Evolutionary conservation across 2,888 invertebrate species (phyloP).

Genomic region (Clivina fossor): DNA sequence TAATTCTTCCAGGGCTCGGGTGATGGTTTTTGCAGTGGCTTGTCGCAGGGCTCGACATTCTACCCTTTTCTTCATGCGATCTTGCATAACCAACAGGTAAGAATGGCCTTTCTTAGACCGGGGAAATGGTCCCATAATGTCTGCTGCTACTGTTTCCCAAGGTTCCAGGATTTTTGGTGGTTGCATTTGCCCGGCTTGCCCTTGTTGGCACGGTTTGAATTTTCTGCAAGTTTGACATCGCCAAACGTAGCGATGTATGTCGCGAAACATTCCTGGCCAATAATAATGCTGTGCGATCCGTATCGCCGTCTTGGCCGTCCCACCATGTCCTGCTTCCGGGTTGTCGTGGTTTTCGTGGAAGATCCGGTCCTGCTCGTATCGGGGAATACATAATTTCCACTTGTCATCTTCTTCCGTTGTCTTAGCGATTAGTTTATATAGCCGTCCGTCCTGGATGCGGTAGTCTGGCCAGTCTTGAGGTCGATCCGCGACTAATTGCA

Average conservation of each 20-base stretch:
- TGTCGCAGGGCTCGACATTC: slow-evolving; percentile 37
- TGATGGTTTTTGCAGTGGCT: slow-evolving; percentile 36
- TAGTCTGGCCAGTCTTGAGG: slow-evolving; percentile 11
- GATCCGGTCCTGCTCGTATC: background rate
- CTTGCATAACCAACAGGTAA: slow-evolving; percentile 41
- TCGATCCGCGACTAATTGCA: background rate
- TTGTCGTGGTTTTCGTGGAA: slow-evolving; percentile 35
- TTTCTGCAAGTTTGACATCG: slow-evolving; percentile 40
- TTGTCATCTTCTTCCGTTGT: slow-evolving; percentile 1
- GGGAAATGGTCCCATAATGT: slow-evolving; percentile 45
- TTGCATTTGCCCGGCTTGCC: slow-evolving; percentile 38
- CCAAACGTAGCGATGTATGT: slow-evolving; percentile 40
- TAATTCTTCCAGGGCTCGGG: slow-evolving; percentile 21
- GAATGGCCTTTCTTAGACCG: slow-evolving; percentile 40
- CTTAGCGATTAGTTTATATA: slow-evolving; percentile 3
- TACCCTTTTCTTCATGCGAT: slow-evolving; percentile 42
- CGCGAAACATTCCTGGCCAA: slow-evolving; percentile 43
- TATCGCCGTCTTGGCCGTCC: slow-evolving; percentile 40
- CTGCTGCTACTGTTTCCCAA: slow-evolving; percentile 42
- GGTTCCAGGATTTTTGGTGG: slow-evolving; percentile 32
- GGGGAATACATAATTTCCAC: slow-evolving; percentile 38
- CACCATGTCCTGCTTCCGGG: slow-evolving; percentile 42
- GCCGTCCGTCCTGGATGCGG: background rate
- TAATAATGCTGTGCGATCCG: slow-evolving; percentile 40
- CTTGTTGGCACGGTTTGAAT: slow-evolving; percentile 37